phyloP scores from a whole-genome alignment of 2,113 vertebrate genomes.

The Planiliza haematocheilus region DNA sequence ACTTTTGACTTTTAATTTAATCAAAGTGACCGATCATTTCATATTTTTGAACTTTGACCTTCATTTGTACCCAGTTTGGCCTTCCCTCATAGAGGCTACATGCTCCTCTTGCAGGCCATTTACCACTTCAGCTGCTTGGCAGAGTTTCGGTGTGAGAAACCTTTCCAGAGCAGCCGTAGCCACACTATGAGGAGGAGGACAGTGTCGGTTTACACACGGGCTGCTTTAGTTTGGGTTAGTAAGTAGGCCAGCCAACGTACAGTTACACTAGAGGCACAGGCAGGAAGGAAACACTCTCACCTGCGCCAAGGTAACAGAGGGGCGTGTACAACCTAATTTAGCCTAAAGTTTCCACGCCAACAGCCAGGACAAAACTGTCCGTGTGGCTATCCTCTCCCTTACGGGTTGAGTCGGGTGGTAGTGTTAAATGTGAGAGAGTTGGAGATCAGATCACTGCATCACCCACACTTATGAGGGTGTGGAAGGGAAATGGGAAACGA shows the following conservation, averaged over 20 bases:
- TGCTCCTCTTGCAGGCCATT: constrained; percentile 37
- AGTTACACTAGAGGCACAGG: constrained; percentile 37
- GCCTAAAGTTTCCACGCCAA: constrained; percentile 73
- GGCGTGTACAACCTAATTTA: constrained; percentile 49
- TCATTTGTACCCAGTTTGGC: constrained; percentile 8
- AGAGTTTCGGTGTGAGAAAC: neutral
- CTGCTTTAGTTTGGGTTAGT: constrained; percentile 21
- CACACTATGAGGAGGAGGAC: constrained; percentile 17
- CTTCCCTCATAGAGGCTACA: constrained; percentile 12
- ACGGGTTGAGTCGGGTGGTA: constrained; percentile 21
- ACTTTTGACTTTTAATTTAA: too few species aligned
- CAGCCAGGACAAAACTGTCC: constrained; percentile 75
- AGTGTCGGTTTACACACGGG: constrained; percentile 4
- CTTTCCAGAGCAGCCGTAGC: constrained; percentile 20
- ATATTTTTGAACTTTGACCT: too few species aligned
- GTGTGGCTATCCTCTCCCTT: constrained; percentile 60
- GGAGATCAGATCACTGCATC: neutral
- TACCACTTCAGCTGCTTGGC: constrained; percentile 1
- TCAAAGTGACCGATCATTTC: neutral
- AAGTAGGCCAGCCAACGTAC: constrained; percentile 65
- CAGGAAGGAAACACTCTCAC: constrained; percentile 35
- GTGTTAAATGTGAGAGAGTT: too few species aligned
- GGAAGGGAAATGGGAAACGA: constrained; percentile 33
- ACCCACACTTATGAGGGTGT: constrained; percentile 31
- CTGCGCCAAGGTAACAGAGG: constrained; percentile 42